These are phyloP conservation scores for Bruchidius siliquastri DNA, from an alignment of 2,888 invertebrate species.

Conservation along the genomic window DNA sequence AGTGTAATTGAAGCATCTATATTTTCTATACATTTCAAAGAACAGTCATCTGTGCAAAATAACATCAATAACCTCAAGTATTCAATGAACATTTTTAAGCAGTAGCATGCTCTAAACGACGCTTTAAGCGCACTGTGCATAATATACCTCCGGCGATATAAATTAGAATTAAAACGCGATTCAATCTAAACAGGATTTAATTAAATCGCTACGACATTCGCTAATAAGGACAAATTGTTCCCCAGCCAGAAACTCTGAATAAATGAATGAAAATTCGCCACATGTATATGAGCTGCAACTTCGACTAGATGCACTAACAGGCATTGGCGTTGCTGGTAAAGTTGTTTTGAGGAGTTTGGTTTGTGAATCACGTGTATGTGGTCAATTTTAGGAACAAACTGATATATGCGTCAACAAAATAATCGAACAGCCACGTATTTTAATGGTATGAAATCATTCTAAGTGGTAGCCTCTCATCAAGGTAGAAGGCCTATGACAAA, in stretches of 20 bases:
- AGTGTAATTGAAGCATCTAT: too few relatives aligned
- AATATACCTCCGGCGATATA: not conserved
- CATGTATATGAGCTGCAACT: not conserved
- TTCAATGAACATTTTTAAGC: not conserved
- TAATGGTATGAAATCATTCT: too few relatives aligned
- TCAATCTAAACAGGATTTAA: not conserved
- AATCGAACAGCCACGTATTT: too few relatives aligned
- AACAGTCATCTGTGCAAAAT: too few relatives aligned
- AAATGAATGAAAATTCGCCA: slow-evolving; percentile 7
- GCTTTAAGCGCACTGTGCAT: not conserved
- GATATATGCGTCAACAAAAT: too few relatives aligned
- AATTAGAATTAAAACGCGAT: not conserved
- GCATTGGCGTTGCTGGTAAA: not conserved
- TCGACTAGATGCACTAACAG: not conserved
- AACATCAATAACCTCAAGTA: too few relatives aligned
- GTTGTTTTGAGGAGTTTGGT: not conserved
- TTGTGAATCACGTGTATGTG: too few relatives aligned
- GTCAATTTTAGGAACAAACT: too few relatives aligned
- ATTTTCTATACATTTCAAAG: too few relatives aligned
- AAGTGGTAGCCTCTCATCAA: too few relatives aligned
- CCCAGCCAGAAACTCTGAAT: slow-evolving; percentile 4
- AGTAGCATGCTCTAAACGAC: not conserved
- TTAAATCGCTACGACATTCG: slow-evolving; percentile 1
- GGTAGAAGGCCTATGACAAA: too few relatives aligned
- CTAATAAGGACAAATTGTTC: slow-evolving; percentile 7